These are phyloP conservation scores for Scopus umbretta DNA, from an alignment of 2,113 vertebrate species.

Conservation along the genomic window DNA sequence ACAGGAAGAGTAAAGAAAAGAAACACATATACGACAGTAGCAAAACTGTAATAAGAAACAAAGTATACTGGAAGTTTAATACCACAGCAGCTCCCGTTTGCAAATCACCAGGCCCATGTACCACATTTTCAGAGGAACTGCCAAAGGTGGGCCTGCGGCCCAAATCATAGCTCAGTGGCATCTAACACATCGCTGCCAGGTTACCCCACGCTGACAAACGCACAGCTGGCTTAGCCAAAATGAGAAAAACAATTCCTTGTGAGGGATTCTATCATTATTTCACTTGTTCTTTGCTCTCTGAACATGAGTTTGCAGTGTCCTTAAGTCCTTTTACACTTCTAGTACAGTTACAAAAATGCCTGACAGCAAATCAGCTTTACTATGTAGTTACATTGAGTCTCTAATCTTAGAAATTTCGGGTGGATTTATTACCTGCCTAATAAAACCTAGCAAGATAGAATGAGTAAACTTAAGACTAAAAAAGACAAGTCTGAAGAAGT, in stretches of 20 bases:
- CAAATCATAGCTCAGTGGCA: background rate
- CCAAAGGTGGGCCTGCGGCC: background rate
- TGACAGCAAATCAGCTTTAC: background rate
- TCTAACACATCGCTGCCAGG: background rate
- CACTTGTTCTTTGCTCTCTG: background rate
- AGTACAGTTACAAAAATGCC: background rate
- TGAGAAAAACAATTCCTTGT: background rate
- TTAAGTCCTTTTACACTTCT: background rate
- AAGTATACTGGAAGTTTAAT: background rate
- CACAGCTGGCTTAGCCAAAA: background rate
- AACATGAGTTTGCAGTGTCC: background rate
- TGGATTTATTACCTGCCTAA: background rate
- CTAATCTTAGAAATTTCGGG: background rate
- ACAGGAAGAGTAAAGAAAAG: background rate
- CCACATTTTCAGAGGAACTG: background rate
- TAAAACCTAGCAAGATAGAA: background rate
- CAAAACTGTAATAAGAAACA: background rate
- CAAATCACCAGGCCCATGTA: background rate
- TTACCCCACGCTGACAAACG: fast-evolving
- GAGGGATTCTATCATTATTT: background rate
- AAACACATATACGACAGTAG: background rate
- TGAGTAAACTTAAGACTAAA: background rate
- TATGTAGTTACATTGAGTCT: background rate
- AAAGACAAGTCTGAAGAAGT: background rate
- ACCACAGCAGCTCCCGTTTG: background rate